These are phyloP conservation scores for Oncorhynchus gorbuscha DNA, from an alignment of 2,113 vertebrate genomes.

Conservation along the genomic window DNA sequence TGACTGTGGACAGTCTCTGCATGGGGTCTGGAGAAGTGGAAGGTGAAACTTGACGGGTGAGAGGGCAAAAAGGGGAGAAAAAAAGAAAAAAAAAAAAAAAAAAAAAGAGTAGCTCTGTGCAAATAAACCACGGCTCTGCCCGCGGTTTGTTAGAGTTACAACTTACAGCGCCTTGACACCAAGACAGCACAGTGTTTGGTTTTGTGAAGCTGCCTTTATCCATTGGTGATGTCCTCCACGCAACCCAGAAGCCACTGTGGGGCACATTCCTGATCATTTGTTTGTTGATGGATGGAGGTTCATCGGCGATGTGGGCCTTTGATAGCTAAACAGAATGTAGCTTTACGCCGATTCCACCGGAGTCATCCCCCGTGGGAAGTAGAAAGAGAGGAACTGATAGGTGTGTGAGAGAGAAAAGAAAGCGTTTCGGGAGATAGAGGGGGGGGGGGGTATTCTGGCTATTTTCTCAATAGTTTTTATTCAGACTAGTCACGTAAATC, in stretches of 20 bases:
- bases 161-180: not conserved
- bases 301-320: constrained; percentile 6
- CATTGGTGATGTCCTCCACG: constrained; percentile 5
- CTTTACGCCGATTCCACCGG: not conserved
- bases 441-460: not conserved
- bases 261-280: constrained; percentile 17
- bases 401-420: too few species aligned
- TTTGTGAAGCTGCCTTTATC: constrained; percentile 24
- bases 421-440: not conserved
- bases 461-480: not conserved
- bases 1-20: not conserved
- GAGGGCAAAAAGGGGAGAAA: not conserved
- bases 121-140: constrained; percentile 15
- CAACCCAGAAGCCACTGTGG: not conserved
- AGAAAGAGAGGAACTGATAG: not conserved
- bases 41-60: not conserved
- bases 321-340: constrained; percentile 14
- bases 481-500: not conserved
- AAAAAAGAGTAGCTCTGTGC: not conserved
- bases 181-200: not conserved
- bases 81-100: too few species aligned
- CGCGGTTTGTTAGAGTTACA: constrained; percentile 9
- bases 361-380: not conserved
- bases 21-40: not conserved
- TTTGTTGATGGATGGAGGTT: constrained; percentile 29